Percentiles rank a stretch among this genome's conserved stretches.
These are phyloP conservation scores for Coregonus clupeaformis DNA, from an alignment of 2,113 vertebrate genomes.

Conservation along the genomic window DNA sequence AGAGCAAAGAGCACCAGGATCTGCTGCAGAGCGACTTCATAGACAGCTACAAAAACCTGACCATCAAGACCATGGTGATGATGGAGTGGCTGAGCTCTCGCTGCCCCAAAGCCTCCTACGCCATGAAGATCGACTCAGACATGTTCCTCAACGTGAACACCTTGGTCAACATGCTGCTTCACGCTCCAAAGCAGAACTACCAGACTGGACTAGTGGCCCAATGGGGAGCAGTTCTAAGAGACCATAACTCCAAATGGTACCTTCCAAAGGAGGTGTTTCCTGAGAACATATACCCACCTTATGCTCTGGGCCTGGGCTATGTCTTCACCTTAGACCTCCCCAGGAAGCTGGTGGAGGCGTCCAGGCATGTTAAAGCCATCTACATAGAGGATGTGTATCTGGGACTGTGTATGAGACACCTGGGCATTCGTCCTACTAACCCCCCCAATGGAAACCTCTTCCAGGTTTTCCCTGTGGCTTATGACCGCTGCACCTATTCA, in stretches of 20 bases:
- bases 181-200: neutral
- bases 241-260: conserved; percentile 54
- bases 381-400: no score
- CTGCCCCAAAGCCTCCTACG: no score
- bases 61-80: no score
- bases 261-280: conserved; percentile 42
- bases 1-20: conserved; percentile 56
- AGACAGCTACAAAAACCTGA: no score
- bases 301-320: conserved; percentile 62
- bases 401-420: conserved; percentile 51
- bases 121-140: no score
- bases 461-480: conserved; percentile 30
- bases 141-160: conserved; percentile 67
- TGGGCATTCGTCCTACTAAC: conserved; percentile 28
- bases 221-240: neutral
- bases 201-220: conserved; percentile 35
- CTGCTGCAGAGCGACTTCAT: conserved; percentile 72
- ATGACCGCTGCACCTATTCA: conserved; percentile 39
- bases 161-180: conserved; percentile 20
- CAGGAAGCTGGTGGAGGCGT: conserved; percentile 12
- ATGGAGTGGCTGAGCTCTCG: no score
- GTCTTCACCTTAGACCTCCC: conserved; percentile 55
- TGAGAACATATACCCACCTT: conserved; percentile 45
- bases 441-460: neutral
- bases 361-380: conserved; percentile 28